phyloP scores from a whole-genome alignment of 2,888 invertebrate species.

The Laspeyria flexula region DNA sequence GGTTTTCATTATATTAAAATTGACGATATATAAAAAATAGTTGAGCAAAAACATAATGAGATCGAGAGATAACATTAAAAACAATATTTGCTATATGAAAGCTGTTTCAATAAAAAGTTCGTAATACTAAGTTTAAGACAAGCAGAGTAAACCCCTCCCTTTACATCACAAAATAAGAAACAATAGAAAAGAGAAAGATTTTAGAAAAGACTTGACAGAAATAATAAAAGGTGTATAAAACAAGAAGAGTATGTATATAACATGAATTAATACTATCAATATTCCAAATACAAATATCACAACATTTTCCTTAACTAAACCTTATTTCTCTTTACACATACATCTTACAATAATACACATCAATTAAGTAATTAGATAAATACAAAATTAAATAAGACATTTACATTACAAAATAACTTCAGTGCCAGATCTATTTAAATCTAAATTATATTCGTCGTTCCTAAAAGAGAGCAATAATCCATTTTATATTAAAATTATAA shows the following conservation, averaged over 20 bases:
- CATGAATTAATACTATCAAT: constrained; percentile 67
- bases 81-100: constrained; percentile 13
- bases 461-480: constrained; percentile 59
- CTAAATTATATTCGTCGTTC: constrained; percentile 38
- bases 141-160: background rate
- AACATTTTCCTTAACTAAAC: constrained; percentile 80
- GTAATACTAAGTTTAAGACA: background rate
- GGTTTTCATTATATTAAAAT: constrained; percentile 34
- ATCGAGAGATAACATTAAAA: constrained; percentile 47
- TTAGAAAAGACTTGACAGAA: constrained; percentile 3
- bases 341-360: constrained; percentile 76
- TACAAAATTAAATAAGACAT: constrained; percentile 60
- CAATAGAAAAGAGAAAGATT: background rate
- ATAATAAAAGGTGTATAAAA: constrained; percentile 19
- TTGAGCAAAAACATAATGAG: constrained; percentile 62
- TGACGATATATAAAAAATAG: constrained; percentile 37
- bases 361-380: constrained; percentile 74
- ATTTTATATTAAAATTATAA: constrained; percentile 59
- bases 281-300: constrained; percentile 87
- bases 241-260: constrained; percentile 23
- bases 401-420: constrained; percentile 63
- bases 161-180: background rate
- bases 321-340: constrained; percentile 80
- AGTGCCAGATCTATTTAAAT: constrained; percentile 40
- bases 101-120: constrained; percentile 8